A percentile compares a stretch with the other conserved stretches of the same genome.
These are phyloP conservation scores for Tretioscincus oriximinensis DNA, from an alignment of 2,113 vertebrate species.

Conservation along the genomic window DNA sequence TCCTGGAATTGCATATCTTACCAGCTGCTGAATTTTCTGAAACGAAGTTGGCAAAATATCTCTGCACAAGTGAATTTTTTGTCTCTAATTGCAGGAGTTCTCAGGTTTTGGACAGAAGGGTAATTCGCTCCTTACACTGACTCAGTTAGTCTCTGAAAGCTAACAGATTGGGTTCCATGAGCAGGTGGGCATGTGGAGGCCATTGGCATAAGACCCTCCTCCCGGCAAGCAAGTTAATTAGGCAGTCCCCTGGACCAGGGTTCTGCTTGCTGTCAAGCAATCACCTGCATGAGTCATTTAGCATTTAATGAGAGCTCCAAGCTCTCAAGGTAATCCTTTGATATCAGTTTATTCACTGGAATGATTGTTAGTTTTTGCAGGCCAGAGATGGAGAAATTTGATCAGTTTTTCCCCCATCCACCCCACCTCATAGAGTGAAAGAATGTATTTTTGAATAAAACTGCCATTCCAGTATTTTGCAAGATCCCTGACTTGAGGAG, in stretches of 20 bases:
- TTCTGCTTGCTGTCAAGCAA: background rate
- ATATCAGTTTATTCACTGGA: slow-evolving; percentile 1
- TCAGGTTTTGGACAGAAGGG: background rate
- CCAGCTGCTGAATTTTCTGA: background rate
- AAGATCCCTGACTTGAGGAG: background rate
- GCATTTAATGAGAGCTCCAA: slow-evolving; percentile 14
- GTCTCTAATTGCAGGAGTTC: background rate
- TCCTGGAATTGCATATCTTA: no score
- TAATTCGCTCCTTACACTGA: no score
- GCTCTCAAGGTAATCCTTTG: slow-evolving; percentile 15
- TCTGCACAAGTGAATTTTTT: background rate
- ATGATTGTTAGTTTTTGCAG: background rate
- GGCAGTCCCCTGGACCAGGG: background rate
- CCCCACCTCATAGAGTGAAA: background rate
- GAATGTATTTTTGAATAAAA: background rate
- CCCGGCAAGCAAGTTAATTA: background rate
- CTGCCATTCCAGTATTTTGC: background rate
- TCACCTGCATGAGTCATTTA: slow-evolving; percentile 19
- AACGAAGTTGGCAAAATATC: background rate
- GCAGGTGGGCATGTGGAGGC: background rate
- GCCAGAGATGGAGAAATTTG: background rate
- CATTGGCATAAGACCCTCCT: background rate
- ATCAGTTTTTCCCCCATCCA: no score
- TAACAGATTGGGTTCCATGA: background rate
- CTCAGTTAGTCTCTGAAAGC: background rate